phyloP scores from a whole-genome alignment of 2,888 invertebrate genomes.

The Amphipoea oculea region DNA sequence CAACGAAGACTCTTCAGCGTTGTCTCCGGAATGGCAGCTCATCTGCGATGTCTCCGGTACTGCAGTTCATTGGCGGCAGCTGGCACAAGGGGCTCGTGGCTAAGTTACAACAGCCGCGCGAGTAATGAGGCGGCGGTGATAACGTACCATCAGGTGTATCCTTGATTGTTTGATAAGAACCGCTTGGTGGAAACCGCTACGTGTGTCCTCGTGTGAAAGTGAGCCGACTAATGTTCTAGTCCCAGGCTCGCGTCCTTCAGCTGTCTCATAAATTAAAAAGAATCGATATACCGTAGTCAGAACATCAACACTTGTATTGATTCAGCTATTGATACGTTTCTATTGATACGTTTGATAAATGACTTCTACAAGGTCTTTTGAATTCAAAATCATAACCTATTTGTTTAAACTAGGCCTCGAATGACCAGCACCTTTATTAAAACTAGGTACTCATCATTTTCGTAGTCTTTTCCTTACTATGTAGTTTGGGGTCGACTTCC shows the following conservation, averaged over 20 bases:
- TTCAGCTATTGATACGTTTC: conserved; percentile 6
- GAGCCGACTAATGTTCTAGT: background rate
- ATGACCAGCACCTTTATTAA: background rate
- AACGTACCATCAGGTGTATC: background rate
- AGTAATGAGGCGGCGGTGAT: too few species aligned
- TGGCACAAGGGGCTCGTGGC: background rate
- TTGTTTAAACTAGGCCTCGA: background rate
- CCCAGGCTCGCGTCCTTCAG: background rate
- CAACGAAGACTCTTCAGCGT: background rate
- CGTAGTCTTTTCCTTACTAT: background rate
- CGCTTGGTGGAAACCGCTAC: background rate
- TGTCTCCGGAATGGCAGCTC: background rate
- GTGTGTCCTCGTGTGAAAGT: background rate
- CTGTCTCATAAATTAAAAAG: background rate
- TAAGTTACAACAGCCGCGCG: background rate
- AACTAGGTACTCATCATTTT: background rate
- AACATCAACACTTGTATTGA: conserved; percentile 9
- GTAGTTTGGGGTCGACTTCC: background rate
- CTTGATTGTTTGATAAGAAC: background rate
- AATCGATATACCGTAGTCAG: background rate
- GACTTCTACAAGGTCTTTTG: background rate
- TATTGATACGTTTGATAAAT: conserved; percentile 10
- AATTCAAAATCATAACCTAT: conserved; percentile 2
- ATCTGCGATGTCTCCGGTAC: background rate
- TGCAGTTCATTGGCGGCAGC: too few species aligned